These are phyloP conservation scores for Propithecus deckenii DNA, from an alignment of 2,797 vertebrate species.

Conservation along the genomic window DNA sequence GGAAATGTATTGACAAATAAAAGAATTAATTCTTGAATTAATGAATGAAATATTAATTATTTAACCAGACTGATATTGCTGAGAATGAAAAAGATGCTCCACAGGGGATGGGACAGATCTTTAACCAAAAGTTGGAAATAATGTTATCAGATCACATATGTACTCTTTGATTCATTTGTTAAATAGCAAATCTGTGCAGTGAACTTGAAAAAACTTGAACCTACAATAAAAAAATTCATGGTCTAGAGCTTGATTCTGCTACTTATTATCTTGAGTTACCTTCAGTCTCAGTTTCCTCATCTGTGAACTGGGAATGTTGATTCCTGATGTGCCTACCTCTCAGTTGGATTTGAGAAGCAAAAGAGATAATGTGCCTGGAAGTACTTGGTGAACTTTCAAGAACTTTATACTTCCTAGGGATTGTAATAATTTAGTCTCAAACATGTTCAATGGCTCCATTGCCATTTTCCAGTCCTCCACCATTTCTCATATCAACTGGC, in stretches of 20 bases:
- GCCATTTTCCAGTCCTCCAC: neutral
- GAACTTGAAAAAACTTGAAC: neutral
- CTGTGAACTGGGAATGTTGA: neutral
- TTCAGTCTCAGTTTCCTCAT: constrained; percentile 8
- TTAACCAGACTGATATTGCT: constrained; percentile 3
- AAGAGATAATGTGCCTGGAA: constrained; percentile 29
- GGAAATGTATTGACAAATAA: neutral
- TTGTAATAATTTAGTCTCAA: constrained; percentile 41
- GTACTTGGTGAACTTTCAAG: neutral
- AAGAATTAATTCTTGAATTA: constrained; percentile 10
- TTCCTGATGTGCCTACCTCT: neutral
- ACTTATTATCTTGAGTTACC: neutral
- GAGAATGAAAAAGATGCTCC: neutral
- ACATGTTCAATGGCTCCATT: neutral
- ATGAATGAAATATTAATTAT: neutral
- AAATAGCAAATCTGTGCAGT: neutral
- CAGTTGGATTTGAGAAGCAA: constrained; percentile 26
- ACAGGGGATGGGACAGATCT: neutral
- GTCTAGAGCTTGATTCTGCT: neutral
- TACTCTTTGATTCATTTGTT: constrained; percentile 20
- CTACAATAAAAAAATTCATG: neutral
- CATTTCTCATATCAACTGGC: constrained; percentile 30
- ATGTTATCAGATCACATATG: neutral
- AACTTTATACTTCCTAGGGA: constrained; percentile 1
- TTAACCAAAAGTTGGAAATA: constrained; percentile 21